Evolutionary conservation across 2,113 vertebrate genomes (phyloP).

Genomic region (Pseudonaja textilis): DNA sequence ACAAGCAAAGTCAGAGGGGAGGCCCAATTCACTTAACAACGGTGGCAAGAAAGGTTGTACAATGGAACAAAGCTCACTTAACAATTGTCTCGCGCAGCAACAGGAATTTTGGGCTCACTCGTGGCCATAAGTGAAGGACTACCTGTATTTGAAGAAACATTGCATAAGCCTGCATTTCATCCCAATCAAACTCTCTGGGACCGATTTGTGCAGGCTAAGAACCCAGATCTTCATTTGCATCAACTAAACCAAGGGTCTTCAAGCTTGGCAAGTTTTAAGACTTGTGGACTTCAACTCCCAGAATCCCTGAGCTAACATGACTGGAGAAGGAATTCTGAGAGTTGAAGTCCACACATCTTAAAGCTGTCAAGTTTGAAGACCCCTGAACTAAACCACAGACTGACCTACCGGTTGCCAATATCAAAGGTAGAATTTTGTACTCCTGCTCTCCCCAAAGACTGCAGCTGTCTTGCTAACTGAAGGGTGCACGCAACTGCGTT

Average conservation of each 20-base stretch:
- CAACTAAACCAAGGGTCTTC: neutral
- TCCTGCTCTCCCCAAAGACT: neutral
- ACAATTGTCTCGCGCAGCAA: neutral
- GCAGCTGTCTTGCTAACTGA: neutral
- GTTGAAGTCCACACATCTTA: too few species aligned
- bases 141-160: constrained; percentile 7
- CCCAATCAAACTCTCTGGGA: neutral
- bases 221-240: constrained; percentile 5
- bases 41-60: neutral
- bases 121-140: neutral
- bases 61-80: neutral
- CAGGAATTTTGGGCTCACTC: neutral
- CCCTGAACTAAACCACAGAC: neutral
- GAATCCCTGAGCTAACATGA: too few species aligned
- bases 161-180: constrained; percentile 17
- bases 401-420: too few species aligned
- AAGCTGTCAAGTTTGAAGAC: too few species aligned
- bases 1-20: neutral
- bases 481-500: neutral
- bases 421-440: neutral
- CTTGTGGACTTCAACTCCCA: too few species aligned
- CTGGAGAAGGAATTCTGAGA: too few species aligned
- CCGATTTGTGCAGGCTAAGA: neutral
- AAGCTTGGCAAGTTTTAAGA: too few species aligned
- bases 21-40: neutral